Percentiles rank a stretch among this genome's conserved stretches.
Evolutionary conservation across 1,140 invertebrate species (phyloP).

Genomic region (Lordiphosa stackelbergi): DNA sequence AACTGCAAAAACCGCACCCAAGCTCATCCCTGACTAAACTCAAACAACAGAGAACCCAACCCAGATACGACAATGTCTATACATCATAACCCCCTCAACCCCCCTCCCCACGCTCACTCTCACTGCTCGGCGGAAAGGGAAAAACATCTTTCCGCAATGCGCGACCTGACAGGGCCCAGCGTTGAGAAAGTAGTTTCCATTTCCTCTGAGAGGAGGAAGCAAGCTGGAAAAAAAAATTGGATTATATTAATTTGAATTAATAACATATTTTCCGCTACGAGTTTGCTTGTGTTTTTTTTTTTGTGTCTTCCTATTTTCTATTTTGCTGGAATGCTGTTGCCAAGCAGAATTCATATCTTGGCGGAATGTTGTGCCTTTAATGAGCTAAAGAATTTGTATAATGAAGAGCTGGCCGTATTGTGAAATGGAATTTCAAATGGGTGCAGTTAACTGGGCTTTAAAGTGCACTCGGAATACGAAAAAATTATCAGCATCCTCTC

Average conservation of each 20-base stretch:
- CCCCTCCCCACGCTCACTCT: neutral
- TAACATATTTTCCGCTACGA: conserved; percentile 68
- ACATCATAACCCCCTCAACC: conserved; percentile 36
- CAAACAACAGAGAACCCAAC: conserved; percentile 29
- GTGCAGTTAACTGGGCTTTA: conserved; percentile 25
- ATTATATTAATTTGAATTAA: conserved; percentile 76
- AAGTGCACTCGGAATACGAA: conserved; percentile 30
- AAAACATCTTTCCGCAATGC: conserved; percentile 53
- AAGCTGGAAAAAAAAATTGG: conserved; percentile 30
- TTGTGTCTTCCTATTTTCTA: neutral
- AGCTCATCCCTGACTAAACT: conserved; percentile 11
- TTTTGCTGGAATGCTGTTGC: conserved; percentile 42
- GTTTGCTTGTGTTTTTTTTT: conserved; percentile 15
- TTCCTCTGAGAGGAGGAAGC: conserved; percentile 24
- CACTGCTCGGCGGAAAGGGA: conserved; percentile 26
- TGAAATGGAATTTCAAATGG: conserved; percentile 34
- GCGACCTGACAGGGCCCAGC: conserved; percentile 24
- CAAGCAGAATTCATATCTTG: conserved; percentile 15
- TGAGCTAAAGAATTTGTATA: conserved; percentile 52
- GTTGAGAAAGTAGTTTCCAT: conserved; percentile 64
- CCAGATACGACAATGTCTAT: conserved; percentile 53
- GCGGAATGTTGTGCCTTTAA: conserved; percentile 35
- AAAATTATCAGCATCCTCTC: conserved; percentile 31
- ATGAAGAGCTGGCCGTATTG: conserved; percentile 25
- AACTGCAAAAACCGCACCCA: conserved; percentile 9